Conservation (phyloP, 2,888 invertebrate species). For the Heliconius charithonia region DNA sequence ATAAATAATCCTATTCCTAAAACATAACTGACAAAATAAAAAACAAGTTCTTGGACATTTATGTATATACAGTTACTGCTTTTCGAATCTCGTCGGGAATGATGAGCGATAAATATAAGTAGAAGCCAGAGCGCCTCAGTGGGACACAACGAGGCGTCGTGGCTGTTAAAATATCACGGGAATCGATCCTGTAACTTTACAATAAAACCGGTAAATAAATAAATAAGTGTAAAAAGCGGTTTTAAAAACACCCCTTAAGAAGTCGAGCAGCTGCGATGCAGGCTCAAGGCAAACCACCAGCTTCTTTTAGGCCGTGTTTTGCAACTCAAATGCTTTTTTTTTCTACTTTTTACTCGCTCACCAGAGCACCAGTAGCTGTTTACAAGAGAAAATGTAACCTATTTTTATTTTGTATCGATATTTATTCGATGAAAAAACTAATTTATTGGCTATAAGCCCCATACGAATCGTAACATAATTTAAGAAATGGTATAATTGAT, state of each 20-base stretch:
- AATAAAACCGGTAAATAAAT: conserved; percentile 73
- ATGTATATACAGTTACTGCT: neutral
- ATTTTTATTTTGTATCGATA: conserved; percentile 36
- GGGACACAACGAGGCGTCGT: conserved; percentile 38
- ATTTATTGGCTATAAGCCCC: conserved; percentile 44
- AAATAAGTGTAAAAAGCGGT: conserved; percentile 68
- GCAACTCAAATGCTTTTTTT: conserved; percentile 68
- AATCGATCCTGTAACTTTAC: conserved; percentile 57
- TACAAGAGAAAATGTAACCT: conserved; percentile 40
- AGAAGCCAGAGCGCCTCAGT: conserved; percentile 24
- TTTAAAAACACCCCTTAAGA: conserved; percentile 70
- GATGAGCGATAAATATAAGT: conserved; percentile 16
- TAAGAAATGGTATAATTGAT: conserved; percentile 35
- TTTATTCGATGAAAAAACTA: conserved; percentile 42
- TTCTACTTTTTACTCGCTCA: conserved; percentile 41
- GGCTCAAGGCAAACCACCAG: conserved; percentile 77
- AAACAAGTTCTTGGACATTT: neutral
- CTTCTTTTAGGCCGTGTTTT: conserved; percentile 60
- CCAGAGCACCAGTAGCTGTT: conserved; percentile 47
- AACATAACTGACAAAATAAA: neutral
- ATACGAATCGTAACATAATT: conserved; percentile 31
- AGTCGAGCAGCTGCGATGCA: conserved; percentile 65
- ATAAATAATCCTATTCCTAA: neutral
- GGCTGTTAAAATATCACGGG: conserved; percentile 46
- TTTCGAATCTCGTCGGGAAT: neutral